Evolutionary conservation across 2,888 invertebrate genomes (phyloP).

Genomic region (Lasioglossum oenotherae): DNA sequence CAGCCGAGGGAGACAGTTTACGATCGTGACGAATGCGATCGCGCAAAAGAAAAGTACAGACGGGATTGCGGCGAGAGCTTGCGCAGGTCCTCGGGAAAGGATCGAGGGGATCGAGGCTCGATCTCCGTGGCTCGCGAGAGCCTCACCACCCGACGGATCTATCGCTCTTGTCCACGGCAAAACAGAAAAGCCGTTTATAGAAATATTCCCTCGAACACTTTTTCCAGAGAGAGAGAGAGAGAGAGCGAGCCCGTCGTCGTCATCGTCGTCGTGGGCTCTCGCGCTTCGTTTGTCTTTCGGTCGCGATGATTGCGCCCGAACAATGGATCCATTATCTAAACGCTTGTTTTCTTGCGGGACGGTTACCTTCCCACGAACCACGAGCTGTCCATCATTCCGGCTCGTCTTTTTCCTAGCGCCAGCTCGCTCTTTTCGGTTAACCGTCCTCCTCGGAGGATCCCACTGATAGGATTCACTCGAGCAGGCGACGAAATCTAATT

Average conservation of each 20-base stretch:
- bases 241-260: background rate
- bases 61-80: slow-evolving; percentile 60
- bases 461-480: background rate
- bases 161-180: slow-evolving; percentile 7
- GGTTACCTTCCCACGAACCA: slow-evolving; percentile 65
- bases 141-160: slow-evolving; percentile 1
- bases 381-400: slow-evolving; percentile 22
- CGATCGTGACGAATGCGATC: slow-evolving; percentile 67
- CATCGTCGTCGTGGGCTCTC: background rate
- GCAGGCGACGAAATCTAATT: slow-evolving; percentile 7
- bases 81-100: slow-evolving; percentile 65
- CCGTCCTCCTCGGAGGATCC: background rate
- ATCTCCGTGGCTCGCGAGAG: background rate
- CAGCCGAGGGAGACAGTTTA: slow-evolving; percentile 67
- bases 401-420: slow-evolving; percentile 23
- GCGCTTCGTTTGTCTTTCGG: slow-evolving; percentile 23
- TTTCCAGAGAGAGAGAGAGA: slow-evolving; percentile 2
- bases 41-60: slow-evolving; percentile 57
- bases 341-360: slow-evolving; percentile 60
- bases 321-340: slow-evolving; percentile 64
- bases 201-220: slow-evolving; percentile 12
- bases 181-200: slow-evolving; percentile 25
- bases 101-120: slow-evolving; percentile 23
- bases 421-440: slow-evolving; percentile 8
- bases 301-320: slow-evolving; percentile 34